phyloP scores from a whole-genome alignment of 2,797 vertebrate genomes.

The Hyperoplus lanceolatus region DNA sequence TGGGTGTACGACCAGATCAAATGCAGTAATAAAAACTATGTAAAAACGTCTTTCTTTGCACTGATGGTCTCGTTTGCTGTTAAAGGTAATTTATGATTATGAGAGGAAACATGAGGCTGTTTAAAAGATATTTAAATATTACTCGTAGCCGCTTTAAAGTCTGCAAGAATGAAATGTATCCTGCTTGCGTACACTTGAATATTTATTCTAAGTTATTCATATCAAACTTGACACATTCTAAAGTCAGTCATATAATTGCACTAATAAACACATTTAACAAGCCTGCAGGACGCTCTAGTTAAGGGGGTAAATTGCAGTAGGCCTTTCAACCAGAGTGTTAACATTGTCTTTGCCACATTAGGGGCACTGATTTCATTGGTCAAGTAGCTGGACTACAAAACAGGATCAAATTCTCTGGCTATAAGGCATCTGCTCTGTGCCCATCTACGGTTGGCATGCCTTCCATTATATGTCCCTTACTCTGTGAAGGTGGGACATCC shows the following conservation, averaged over 20 bases:
- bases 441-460: constrained; percentile 66
- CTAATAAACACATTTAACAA: background rate
- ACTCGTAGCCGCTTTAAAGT: no score
- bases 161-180: no score
- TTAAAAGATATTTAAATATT: no score
- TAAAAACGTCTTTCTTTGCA: no score
- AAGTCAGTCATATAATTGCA: background rate
- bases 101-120: no score
- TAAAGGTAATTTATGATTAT: no score
- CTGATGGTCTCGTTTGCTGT: no score
- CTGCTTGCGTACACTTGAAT: no score
- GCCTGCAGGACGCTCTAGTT: background rate
- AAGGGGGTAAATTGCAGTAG: background rate
- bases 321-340: background rate
- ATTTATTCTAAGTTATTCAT: background rate
- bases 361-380: background rate
- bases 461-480: constrained; percentile 65
- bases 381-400: background rate
- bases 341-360: background rate
- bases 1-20: no score
- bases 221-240: background rate
- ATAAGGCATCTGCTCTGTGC: constrained; percentile 60
- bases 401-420: constrained; percentile 48
- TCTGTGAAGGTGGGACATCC: constrained; percentile 68
- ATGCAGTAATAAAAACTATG: no score